Percentiles rank a stretch among this genome's conserved stretches.
These are phyloP conservation scores for Melanostigma gelatinosum DNA, from an alignment of 2,113 vertebrate species.

Conservation along the genomic window DNA sequence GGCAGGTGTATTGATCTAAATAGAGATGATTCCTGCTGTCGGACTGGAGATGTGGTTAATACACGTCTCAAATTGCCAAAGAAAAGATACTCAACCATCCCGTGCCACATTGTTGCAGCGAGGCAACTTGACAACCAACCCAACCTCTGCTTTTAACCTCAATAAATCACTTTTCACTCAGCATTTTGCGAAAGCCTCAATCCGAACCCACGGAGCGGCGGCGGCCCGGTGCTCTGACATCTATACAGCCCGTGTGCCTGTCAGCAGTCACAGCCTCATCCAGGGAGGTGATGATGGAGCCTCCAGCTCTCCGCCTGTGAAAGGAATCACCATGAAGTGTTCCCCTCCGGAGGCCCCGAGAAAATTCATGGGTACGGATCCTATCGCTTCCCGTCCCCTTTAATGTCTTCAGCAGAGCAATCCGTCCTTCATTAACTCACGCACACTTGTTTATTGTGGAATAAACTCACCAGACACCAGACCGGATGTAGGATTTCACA, in stretches of 20 bases:
- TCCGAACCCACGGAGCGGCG: conserved; percentile 24
- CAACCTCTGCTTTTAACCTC: not conserved
- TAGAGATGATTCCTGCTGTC: not conserved
- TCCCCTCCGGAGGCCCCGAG: conserved; percentile 16
- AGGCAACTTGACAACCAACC: not conserved
- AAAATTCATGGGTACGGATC: conserved; percentile 57
- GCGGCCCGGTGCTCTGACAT: conserved; percentile 31
- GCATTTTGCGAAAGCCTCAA: conserved; percentile 19
- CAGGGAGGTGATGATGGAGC: conserved; percentile 70
- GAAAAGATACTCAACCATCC: not conserved
- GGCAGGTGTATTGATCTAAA: not conserved
- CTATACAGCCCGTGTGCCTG: conserved; percentile 49
- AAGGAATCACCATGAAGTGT: conserved; percentile 73
- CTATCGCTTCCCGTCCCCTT: conserved; percentile 54
- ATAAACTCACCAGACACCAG: conserved; percentile 16
- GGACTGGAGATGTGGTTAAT: not conserved
- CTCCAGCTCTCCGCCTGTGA: conserved; percentile 61
- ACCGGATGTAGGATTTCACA: conserved; percentile 1
- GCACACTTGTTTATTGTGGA: conserved; percentile 52
- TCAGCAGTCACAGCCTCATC: conserved; percentile 61
- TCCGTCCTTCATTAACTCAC: conserved; percentile 67
- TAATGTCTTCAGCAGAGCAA: conserved; percentile 72
- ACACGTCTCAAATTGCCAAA: not conserved
- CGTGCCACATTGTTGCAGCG: not conserved
- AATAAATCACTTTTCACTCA: conserved; percentile 38